phyloP scores from a whole-genome alignment of 2,113 vertebrate genomes.

The Leiothrix lutea region DNA sequence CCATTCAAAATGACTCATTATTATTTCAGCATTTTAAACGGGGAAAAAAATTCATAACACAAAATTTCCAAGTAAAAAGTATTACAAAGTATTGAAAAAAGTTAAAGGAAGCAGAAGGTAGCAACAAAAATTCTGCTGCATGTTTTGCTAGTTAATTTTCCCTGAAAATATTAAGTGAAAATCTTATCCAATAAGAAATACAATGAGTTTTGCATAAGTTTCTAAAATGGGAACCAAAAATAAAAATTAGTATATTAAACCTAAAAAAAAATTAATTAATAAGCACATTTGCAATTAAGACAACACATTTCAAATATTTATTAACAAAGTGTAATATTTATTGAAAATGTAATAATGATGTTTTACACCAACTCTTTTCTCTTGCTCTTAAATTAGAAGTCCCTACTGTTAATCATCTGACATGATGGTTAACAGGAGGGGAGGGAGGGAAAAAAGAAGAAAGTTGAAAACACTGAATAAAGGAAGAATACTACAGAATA shows the following conservation, averaged over 20 bases:
- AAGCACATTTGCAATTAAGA: not conserved
- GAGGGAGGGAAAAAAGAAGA: not conserved
- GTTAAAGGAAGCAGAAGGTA: not conserved
- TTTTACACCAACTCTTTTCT: not conserved
- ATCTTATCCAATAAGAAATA: not conserved
- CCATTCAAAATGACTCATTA: not conserved
- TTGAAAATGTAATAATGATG: no score
- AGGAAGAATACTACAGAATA: not conserved
- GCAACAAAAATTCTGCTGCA: not conserved
- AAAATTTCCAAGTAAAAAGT: not conserved
- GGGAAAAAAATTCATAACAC: not conserved
- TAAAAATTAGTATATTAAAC: not conserved
- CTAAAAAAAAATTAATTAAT: not conserved
- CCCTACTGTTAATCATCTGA: fast-evolving
- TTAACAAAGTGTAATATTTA: not conserved
- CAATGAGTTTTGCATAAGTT: not conserved
- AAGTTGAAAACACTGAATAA: not conserved
- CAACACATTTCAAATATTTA: not conserved
- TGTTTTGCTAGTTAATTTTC: not conserved
- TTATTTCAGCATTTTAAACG: not conserved
- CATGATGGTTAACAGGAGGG: not conserved
- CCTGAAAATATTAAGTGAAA: not conserved
- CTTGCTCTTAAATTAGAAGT: not conserved
- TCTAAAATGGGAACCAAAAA: not conserved
- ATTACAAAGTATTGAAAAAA: not conserved